A percentile compares a stretch with the other conserved stretches of the same genome.
These are phyloP conservation scores for Hirtodrosophila confusa DNA, from an alignment of 2,888 invertebrate genomes.

Conservation along the genomic window DNA sequence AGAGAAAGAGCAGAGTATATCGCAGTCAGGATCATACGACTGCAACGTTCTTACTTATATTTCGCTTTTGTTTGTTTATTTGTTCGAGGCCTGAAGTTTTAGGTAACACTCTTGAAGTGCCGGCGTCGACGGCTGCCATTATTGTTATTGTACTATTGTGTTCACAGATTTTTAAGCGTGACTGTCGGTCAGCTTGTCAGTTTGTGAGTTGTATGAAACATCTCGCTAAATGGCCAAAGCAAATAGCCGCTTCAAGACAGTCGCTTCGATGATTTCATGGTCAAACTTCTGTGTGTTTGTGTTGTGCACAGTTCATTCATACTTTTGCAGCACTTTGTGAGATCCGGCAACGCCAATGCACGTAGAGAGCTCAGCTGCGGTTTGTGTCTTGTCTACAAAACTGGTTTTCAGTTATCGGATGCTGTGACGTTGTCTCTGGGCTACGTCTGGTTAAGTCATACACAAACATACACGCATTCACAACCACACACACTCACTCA, in stretches of 20 bases:
- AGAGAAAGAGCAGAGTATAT: too few species aligned
- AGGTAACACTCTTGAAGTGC: constrained; percentile 26
- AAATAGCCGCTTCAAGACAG: constrained; percentile 64
- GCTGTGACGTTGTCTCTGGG: constrained; percentile 41
- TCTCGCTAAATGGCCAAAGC: constrained; percentile 70
- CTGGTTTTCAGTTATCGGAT: constrained; percentile 51
- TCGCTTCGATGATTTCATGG: constrained; percentile 54
- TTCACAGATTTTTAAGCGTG: constrained; percentile 60
- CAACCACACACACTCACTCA: constrained; percentile 8
- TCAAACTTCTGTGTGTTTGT: constrained; percentile 34
- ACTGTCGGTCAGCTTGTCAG: constrained; percentile 40
- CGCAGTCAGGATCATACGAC: too few species aligned
- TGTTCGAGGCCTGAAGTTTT: constrained; percentile 30
- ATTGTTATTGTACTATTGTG: constrained; percentile 40
- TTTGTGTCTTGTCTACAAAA: constrained; percentile 69
- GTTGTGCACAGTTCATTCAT: constrained; percentile 46
- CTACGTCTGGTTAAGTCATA: constrained; percentile 40
- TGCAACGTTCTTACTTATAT: constrained; percentile 5
- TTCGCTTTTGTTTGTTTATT: constrained; percentile 34
- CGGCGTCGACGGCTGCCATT: constrained; percentile 23
- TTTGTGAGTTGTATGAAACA: constrained; percentile 64
- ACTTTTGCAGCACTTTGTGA: constrained; percentile 2
- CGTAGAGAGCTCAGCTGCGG: constrained; percentile 27
- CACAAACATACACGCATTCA: not conserved
- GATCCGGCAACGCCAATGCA: constrained; percentile 61